Evolutionary conservation across 2,888 invertebrate genomes (phyloP).

Genomic region (Microplitis manilae): DNA sequence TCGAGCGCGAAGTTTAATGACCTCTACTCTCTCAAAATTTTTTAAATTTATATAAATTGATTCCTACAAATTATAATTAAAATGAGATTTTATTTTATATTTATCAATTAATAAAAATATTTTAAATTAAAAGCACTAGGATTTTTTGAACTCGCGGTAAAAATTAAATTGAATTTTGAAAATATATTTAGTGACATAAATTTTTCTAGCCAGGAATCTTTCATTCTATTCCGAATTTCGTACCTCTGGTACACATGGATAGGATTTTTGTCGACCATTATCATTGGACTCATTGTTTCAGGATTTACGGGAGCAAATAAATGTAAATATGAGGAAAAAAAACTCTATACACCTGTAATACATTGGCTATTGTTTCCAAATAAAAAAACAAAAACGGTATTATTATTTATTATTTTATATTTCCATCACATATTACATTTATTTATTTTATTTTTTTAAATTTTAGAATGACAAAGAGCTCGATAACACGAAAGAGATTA

Average conservation of each 20-base stretch:
- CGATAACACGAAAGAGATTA: neutral
- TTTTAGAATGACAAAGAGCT: neutral
- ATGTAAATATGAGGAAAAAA: conserved; percentile 75
- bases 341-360: conserved; percentile 78
- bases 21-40: too few species aligned
- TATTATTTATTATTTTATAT: neutral
- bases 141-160: too few species aligned
- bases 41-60: too few species aligned
- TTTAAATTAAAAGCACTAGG: too few species aligned
- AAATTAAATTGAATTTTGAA: too few species aligned
- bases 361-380: conserved; percentile 72
- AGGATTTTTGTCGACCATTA: conserved; percentile 79
- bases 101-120: too few species aligned
- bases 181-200: conserved; percentile 7
- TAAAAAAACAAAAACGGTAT: neutral
- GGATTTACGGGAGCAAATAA: conserved; percentile 79
- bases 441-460: neutral
- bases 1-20: too few species aligned
- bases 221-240: conserved; percentile 80
- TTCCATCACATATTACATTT: neutral
- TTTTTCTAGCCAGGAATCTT: conserved; percentile 74
- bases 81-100: too few species aligned
- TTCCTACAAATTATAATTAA: too few species aligned
- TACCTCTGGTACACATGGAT: conserved; percentile 85
- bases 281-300: conserved; percentile 80